Evolutionary conservation across 1,140 invertebrate species (phyloP).

Genomic region (Bilobella aurantiaca): DNA sequence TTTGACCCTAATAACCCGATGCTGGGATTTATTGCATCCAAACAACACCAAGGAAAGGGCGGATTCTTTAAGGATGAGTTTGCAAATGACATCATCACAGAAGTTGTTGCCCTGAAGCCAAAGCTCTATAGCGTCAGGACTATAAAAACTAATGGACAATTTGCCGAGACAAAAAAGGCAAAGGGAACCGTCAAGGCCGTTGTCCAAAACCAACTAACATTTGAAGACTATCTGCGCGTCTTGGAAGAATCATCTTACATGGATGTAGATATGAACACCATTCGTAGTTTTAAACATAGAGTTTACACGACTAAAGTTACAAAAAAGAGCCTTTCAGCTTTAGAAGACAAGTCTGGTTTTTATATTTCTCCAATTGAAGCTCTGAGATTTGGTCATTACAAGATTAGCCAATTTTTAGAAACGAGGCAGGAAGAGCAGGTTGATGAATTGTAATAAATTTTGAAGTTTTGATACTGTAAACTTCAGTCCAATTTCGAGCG

Average conservation of each 20-base stretch:
- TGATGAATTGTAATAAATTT: background rate
- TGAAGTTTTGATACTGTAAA: background rate
- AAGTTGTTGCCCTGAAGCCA: conserved; percentile 4
- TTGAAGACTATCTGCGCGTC: background rate
- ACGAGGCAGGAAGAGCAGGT: no score
- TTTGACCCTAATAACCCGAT: background rate
- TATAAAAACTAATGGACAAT: background rate
- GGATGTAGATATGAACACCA: background rate
- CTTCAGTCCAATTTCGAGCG: background rate
- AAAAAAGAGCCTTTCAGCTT: background rate
- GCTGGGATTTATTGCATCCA: background rate
- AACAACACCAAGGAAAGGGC: background rate
- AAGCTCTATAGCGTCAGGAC: background rate
- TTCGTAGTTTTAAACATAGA: background rate
- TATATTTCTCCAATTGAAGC: background rate
- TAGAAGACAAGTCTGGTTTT: conserved; percentile 1
- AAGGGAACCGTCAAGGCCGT: background rate
- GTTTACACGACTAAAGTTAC: background rate
- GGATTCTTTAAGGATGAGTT: background rate
- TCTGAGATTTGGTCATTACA: conserved; percentile 4
- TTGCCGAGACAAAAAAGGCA: background rate
- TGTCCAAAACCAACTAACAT: background rate
- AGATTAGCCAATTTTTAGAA: background rate
- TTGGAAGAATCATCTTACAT: background rate
- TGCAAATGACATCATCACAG: background rate